Conservation (phyloP, 2,113 vertebrate species). For the Nanorana parkeri region DNA sequence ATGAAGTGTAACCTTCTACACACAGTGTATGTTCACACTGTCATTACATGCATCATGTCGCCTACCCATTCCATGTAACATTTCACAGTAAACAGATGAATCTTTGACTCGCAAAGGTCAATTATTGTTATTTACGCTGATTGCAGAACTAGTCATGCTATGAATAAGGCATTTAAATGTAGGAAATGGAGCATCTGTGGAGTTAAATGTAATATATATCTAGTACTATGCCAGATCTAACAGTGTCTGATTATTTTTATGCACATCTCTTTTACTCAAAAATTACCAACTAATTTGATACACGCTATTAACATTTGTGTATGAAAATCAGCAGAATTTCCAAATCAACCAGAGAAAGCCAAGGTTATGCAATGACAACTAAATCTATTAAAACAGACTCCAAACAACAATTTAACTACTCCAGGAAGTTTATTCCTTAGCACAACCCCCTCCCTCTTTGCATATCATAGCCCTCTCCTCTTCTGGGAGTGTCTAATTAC, state of each 20-base stretch:
- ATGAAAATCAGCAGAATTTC: neutral
- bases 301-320: neutral
- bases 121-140: constrained; percentile 1
- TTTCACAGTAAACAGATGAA: constrained; percentile 13
- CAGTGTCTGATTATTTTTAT: neutral
- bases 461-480: too few species aligned
- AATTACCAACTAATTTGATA: constrained; percentile 7
- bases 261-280: neutral
- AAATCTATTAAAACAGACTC: neutral
- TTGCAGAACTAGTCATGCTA: neutral
- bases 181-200: constrained; percentile 10
- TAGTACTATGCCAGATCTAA: neutral
- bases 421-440: too few species aligned
- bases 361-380: neutral
- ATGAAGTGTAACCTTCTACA: constrained; percentile 4
- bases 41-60: neutral
- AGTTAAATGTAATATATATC: neutral
- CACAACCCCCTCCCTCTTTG: too few species aligned
- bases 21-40: neutral
- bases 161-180: neutral
- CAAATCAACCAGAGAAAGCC: neutral
- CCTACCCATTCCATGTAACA: neutral
- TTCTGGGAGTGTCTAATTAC: too few species aligned
- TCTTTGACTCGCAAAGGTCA: constrained; percentile 17
- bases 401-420: too few species aligned